phyloP scores from a whole-genome alignment of 2,113 vertebrate species.

The Kryptolebias marmoratus region DNA sequence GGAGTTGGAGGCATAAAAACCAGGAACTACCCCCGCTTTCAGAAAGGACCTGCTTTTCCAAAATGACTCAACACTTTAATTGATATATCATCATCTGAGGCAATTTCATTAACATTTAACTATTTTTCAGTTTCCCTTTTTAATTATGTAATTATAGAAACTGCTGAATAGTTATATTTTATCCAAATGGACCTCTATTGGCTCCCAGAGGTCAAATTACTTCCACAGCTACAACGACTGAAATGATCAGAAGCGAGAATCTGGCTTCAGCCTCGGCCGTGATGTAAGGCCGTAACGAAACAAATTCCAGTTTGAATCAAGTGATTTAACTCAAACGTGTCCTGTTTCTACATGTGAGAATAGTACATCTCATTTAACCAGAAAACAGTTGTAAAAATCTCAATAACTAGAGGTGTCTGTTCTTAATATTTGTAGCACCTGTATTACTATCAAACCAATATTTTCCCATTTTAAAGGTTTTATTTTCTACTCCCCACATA shows the following conservation, averaged over 20 bases:
- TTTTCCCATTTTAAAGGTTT: no score
- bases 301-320: no score
- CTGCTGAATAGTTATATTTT: neutral
- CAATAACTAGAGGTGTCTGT: no score
- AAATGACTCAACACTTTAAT: neutral
- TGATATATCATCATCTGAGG: neutral
- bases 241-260: neutral
- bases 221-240: conserved; percentile 1
- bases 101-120: conserved; percentile 16
- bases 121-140: conserved; percentile 7
- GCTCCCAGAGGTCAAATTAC: neutral
- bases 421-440: no score
- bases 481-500: no score
- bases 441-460: no score
- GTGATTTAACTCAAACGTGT: no score
- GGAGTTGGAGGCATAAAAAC: neutral
- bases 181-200: neutral
- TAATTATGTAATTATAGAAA: conserved; percentile 19
- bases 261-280: neutral
- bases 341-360: no score
- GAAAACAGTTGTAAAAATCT: no score
- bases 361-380: no score
- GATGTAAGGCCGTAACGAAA: no score
- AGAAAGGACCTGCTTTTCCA: neutral
- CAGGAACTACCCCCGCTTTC: fast-evolving